Conservation (phyloP, 2,888 invertebrate genomes). For the Eurois occulta region DNA sequence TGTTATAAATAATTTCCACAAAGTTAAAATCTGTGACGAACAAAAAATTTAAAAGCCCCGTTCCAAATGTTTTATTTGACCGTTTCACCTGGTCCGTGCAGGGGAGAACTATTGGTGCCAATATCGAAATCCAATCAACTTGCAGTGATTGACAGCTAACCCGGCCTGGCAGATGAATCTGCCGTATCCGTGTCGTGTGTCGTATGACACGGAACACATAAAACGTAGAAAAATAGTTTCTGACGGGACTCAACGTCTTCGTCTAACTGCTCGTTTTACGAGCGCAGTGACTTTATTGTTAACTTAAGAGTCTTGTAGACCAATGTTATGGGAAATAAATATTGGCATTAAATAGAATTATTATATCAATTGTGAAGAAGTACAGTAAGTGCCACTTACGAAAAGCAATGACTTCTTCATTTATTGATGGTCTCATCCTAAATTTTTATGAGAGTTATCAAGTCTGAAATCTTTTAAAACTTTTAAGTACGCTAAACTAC, state of each 20-base stretch:
- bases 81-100: slow-evolving; percentile 65
- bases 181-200: slow-evolving; percentile 61
- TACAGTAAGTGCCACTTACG: neutral
- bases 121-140: slow-evolving; percentile 87
- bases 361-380: slow-evolving; percentile 17
- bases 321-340: slow-evolving; percentile 31
- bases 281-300: slow-evolving; percentile 21
- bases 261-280: slow-evolving; percentile 21
- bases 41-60: slow-evolving; percentile 11
- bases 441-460: neutral
- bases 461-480: slow-evolving; percentile 1
- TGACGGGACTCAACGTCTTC: slow-evolving; percentile 30
- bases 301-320: slow-evolving; percentile 22
- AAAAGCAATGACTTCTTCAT: slow-evolving; percentile 15
- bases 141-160: slow-evolving; percentile 83
- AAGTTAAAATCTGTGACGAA: slow-evolving; percentile 12
- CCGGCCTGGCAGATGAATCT: slow-evolving; percentile 69
- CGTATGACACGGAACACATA: slow-evolving; percentile 40
- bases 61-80: slow-evolving; percentile 51
- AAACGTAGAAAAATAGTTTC: slow-evolving; percentile 52
- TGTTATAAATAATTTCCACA: neutral
- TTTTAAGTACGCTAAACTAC: neutral
- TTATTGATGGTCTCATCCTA: neutral
- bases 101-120: slow-evolving; percentile 78
- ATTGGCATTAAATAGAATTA: slow-evolving; percentile 17